Percentiles rank a stretch among this genome's conserved stretches.
Evolutionary conservation across 2,113 vertebrate genomes (phyloP).

Genomic region (Myocastor coypus): DNA sequence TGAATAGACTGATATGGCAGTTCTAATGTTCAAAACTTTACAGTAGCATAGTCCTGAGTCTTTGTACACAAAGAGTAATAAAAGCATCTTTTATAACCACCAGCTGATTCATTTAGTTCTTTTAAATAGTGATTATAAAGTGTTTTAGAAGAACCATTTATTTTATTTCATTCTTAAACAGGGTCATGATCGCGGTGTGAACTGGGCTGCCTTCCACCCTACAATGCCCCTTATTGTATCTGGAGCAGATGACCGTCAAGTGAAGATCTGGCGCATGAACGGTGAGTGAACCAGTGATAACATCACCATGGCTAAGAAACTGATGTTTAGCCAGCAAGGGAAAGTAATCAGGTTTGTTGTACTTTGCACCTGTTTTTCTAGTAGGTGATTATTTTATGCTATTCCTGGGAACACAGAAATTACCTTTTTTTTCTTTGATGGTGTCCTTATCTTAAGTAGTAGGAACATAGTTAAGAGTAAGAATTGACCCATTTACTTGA

Average conservation of each 20-base stretch:
- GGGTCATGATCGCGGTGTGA: conserved; percentile 97
- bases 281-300: conserved; percentile 85
- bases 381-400: neutral
- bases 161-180: conserved; percentile 52
- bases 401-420: neutral
- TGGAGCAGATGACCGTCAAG: conserved; percentile 96
- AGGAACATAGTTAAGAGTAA: neutral
- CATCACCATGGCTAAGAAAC: neutral
- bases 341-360: neutral
- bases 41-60: neutral
- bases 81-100: neutral
- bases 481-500: neutral
- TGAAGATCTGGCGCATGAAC: conserved; percentile 99
- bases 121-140: neutral
- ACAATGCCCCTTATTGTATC: conserved; percentile 98
- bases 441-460: conserved; percentile 39
- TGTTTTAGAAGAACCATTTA: conserved; percentile 13
- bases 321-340: neutral
- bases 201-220: conserved; percentile 98
- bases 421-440: neutral
- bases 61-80: conserved; percentile 40
- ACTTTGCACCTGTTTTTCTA: neutral
- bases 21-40: neutral
- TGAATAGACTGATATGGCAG: neutral
- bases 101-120: neutral